phyloP scores from a whole-genome alignment of 2,888 invertebrate species.

The Pseudococcus jackbeardsleyi region DNA sequence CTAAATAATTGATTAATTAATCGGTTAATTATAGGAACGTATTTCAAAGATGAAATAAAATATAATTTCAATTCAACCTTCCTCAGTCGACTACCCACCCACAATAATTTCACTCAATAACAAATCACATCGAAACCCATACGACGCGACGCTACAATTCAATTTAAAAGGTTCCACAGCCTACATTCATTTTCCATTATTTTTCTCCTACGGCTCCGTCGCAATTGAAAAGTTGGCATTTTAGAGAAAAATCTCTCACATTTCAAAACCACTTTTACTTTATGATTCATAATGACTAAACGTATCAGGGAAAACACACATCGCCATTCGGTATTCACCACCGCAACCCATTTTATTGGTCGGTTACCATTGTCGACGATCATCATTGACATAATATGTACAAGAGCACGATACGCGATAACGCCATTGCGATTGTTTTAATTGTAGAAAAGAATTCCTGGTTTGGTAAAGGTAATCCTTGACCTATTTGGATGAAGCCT shows the following conservation, averaged over 20 bases:
- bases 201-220: too few species aligned
- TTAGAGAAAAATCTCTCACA: not conserved
- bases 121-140: too few species aligned
- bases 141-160: too few species aligned
- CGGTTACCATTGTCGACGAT: slow-evolving; percentile 17
- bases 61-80: too few species aligned
- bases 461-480: slow-evolving; percentile 54
- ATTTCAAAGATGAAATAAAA: too few species aligned
- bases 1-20: too few species aligned
- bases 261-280: not conserved
- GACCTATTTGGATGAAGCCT: slow-evolving; percentile 42
- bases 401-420: slow-evolving; percentile 6
- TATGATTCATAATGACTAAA: not conserved
- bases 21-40: too few species aligned
- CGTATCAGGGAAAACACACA: slow-evolving; percentile 15
- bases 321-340: not conserved
- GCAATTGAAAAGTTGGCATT: too few species aligned
- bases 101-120: too few species aligned
- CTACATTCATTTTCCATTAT: too few species aligned
- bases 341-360: not conserved
- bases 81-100: too few species aligned
- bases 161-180: too few species aligned
- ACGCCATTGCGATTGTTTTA: slow-evolving; percentile 38
- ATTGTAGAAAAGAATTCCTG: slow-evolving; percentile 45
- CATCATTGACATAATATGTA: slow-evolving; percentile 41